A percentile compares a stretch with the other conserved stretches of the same genome.
Conservation (phyloP, 2,797 vertebrate species). For the Selene dorsalis region DNA sequence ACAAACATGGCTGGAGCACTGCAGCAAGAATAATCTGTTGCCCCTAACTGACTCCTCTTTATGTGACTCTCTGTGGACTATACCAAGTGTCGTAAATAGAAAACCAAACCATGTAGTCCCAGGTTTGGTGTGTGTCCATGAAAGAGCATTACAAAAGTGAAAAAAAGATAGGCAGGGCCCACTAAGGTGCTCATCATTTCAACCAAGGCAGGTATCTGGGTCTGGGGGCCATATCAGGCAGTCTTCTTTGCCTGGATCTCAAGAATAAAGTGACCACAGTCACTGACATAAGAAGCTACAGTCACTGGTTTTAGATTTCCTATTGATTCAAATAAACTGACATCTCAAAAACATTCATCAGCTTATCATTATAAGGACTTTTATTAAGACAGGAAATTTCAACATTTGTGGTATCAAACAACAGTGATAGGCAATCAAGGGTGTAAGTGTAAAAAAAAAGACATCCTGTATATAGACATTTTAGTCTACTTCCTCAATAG, state of each 20-base stretch:
- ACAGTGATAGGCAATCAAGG: constrained; percentile 6
- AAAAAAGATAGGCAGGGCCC: too few relatives aligned
- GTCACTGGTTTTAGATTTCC: neutral
- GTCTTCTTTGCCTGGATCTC: neutral
- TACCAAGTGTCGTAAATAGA: too few relatives aligned
- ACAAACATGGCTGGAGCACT: too few relatives aligned
- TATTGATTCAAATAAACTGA: neutral
- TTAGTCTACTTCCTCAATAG: constrained; percentile 93
- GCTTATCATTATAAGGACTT: neutral
- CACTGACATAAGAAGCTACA: neutral
- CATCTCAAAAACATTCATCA: neutral
- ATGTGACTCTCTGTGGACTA: too few relatives aligned
- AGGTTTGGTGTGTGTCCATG: too few relatives aligned
- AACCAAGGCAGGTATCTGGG: neutral
- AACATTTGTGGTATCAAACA: neutral
- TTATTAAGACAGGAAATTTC: constrained; percentile 46
- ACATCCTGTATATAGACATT: neutral
- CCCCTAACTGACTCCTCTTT: too few relatives aligned
- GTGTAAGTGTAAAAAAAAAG: constrained; percentile 11
- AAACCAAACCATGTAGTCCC: too few relatives aligned
- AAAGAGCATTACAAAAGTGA: too few relatives aligned
- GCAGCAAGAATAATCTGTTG: too few relatives aligned
- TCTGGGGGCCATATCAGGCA: neutral
- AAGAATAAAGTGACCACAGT: neutral
- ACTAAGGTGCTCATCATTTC: too few relatives aligned